Percentiles rank a stretch among this genome's conserved stretches.
Conservation (phyloP, 1,140 invertebrate genomes). For the Zaprionus lachaisei region DNA sequence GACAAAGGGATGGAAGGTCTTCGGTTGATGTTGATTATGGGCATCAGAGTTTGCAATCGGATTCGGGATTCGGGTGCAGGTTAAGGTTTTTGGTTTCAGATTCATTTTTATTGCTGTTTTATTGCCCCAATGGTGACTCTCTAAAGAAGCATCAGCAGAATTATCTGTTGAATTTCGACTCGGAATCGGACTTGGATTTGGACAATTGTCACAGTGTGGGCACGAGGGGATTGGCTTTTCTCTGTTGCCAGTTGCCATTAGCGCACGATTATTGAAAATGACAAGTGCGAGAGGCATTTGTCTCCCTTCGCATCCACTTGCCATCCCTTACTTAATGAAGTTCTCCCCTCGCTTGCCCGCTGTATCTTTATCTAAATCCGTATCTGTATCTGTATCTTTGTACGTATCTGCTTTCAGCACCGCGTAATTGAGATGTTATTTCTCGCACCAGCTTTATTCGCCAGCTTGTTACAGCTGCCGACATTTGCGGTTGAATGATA, state of each 20-base stretch:
- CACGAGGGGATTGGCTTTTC: background rate
- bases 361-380: slow-evolving; percentile 9
- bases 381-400: slow-evolving; percentile 17
- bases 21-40: no score
- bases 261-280: slow-evolving; percentile 51
- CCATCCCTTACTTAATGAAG: slow-evolving; percentile 26
- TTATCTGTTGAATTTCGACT: slow-evolving; percentile 33
- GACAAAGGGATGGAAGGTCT: background rate
- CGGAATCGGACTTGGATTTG: background rate
- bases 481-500: slow-evolving; percentile 40
- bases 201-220: background rate
- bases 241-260: slow-evolving; percentile 20
- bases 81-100: slow-evolving; percentile 3
- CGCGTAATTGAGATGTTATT: slow-evolving; percentile 51
- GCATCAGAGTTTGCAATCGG: background rate
- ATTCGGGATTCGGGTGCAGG: background rate
- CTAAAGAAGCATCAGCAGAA: slow-evolving; percentile 16
- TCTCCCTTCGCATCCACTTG: background rate
- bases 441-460: slow-evolving; percentile 10
- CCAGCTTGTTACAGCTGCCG: background rate
- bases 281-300: slow-evolving; percentile 35
- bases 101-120: slow-evolving; percentile 37
- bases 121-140: slow-evolving; percentile 36
- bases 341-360: background rate
- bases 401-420: slow-evolving; percentile 14